Evolutionary conservation across 1,140 invertebrate genomes (phyloP), one percentile per base, ranked within the genome.

Genomic region (Drosophila mayri): DNA sequence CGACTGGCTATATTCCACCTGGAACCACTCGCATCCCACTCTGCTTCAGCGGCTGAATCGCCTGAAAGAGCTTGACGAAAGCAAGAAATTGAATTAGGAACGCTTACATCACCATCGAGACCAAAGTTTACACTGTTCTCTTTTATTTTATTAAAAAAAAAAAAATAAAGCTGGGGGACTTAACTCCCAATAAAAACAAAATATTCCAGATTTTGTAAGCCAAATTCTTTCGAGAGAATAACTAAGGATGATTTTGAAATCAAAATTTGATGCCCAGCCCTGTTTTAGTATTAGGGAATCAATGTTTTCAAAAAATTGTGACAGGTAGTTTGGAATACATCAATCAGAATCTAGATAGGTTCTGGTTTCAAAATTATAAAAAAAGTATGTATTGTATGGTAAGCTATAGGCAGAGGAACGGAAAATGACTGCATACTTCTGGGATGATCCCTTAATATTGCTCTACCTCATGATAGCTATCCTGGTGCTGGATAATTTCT

Each of bases 1-100:
- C 90, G 99, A 99, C 92, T 95, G 95, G 93, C 93, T 99, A 7
- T 98, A 97, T 92, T 98, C 98, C 3, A 94, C 95, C 25, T 99
- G 97, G 96, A 96, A 99, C 93, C 98, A 99, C 93, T 98, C 97
- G 32, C 99, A 99, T 95, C 99, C 99, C 64, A 97, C 98, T 32
- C 93, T 99, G 10, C 94, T 99, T n/a, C 97, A 99, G 92, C 94
- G 99, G 90, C 94, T 99, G 57, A 95, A 95, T 37, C 75, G 92
- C 1, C 76, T 92, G 4, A 76, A 90, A 32, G 78, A 92, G 70
- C 50, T 91, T 18, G 79, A 86, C 54, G 50, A 70, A n/a, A n/a
- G 43, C 32, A 88, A 88, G 68, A 88, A 88, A 44, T 22, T 43
- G 18, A 74, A 88, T 61, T 90, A 81, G 44, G 25, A 30, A 9